Evolutionary conservation across 2,888 invertebrate species (phyloP).

Genomic region (Drosophila fulvimacula): DNA sequence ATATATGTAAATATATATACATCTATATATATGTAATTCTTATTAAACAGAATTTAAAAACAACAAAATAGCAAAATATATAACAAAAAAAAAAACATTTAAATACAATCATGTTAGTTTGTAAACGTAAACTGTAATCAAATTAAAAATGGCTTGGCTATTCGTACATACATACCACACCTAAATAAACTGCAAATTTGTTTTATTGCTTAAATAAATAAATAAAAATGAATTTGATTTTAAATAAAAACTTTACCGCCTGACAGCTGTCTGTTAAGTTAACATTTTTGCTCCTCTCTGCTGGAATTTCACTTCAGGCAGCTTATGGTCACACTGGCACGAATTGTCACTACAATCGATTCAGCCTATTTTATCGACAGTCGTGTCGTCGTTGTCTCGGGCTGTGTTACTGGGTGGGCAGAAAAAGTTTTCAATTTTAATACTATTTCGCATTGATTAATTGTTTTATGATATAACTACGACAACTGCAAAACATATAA

Average conservation of each 20-base stretch:
- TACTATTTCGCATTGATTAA: constrained; percentile 65
- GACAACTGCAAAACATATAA: constrained; percentile 41
- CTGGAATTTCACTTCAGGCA: not conserved
- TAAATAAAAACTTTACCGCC: not conserved
- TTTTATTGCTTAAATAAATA: constrained; percentile 15
- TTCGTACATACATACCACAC: constrained; percentile 60
- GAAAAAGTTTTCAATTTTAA: constrained; percentile 64
- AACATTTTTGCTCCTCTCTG: not conserved
- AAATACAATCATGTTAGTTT: constrained; percentile 75
- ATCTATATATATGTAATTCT: constrained; percentile 36
- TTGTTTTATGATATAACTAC: constrained; percentile 65
- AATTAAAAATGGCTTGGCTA: constrained; percentile 80
- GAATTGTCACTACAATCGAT: constrained; percentile 17
- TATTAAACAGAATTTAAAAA: constrained; percentile 44
- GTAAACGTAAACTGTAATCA: constrained; percentile 72
- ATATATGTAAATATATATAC: constrained; percentile 49
- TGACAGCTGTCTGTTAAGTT: constrained; percentile 30
- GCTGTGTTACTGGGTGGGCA: constrained; percentile 66
- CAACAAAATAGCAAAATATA: constrained; percentile 68
- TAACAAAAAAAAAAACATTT: constrained; percentile 66
- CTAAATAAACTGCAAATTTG: constrained; percentile 8
- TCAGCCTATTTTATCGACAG: constrained; percentile 26
- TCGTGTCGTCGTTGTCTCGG: constrained; percentile 76
- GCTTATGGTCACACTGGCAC: constrained; percentile 27
- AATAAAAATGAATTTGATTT: not conserved